phyloP scores from a whole-genome alignment of 2,113 vertebrate species.

The Hypanus sabinus region DNA sequence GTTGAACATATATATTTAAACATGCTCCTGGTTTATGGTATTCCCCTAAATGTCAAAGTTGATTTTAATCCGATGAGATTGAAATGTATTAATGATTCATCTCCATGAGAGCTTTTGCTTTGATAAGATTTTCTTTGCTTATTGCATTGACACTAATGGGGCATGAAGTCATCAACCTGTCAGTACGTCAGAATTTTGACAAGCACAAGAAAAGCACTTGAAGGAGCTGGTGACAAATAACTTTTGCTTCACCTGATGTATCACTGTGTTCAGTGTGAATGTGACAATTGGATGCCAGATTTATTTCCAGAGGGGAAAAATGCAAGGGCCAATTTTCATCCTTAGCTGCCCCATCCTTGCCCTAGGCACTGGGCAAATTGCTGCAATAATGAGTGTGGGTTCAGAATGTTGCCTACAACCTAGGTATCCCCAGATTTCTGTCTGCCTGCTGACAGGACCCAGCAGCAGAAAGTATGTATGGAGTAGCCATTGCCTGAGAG shows the following conservation, averaged over 20 bases:
- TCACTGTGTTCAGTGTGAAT: neutral
- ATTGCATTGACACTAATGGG: neutral
- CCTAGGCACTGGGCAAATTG: neutral
- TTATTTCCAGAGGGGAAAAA: neutral
- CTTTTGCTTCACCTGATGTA: neutral
- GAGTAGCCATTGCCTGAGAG: neutral
- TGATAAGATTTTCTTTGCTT: neutral
- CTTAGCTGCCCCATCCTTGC: neutral
- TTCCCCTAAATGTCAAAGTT: neutral
- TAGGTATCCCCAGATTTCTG: neutral
- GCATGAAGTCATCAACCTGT: neutral
- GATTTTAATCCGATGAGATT: constrained; percentile 17
- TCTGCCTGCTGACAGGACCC: too few relatives aligned
- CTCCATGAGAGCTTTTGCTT: neutral
- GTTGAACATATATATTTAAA: constrained; percentile 17
- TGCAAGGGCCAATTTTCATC: neutral
- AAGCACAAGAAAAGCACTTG: constrained; percentile 5
- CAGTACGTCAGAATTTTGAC: neutral
- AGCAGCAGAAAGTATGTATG: neutral
- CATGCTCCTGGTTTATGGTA: neutral
- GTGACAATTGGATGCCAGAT: neutral
- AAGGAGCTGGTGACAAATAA: neutral
- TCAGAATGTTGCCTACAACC: neutral
- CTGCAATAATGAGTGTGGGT: neutral
- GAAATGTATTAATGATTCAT: neutral